These are phyloP conservation scores for Phengaris alcon DNA, from an alignment of 2,888 invertebrate genomes.

Conservation along the genomic window DNA sequence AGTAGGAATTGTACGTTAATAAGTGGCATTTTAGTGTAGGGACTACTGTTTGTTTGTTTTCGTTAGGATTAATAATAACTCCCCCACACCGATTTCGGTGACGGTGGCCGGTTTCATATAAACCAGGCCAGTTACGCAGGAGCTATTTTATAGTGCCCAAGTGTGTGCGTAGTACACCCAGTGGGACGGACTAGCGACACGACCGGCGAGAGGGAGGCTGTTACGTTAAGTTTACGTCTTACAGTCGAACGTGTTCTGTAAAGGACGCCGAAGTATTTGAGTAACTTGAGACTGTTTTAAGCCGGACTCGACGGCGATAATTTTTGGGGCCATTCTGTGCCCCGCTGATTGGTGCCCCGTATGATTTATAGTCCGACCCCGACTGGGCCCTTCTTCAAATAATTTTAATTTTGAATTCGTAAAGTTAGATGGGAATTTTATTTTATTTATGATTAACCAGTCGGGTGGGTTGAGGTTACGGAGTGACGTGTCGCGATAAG, in stretches of 20 bases:
- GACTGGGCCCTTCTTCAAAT: constrained; percentile 68
- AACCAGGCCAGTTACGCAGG: no score
- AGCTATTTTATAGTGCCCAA: no score
- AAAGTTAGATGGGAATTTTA: constrained; percentile 31
- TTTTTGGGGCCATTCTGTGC: constrained; percentile 60
- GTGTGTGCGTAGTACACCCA: no score
- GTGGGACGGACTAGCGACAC: no score
- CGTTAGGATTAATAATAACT: no score
- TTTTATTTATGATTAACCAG: background rate
- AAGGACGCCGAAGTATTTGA: constrained; percentile 64
- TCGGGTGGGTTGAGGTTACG: background rate
- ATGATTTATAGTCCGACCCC: constrained; percentile 75
- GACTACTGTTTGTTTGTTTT: no score
- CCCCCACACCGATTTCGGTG: no score
- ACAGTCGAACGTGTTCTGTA: constrained; percentile 56
- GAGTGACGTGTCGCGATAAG: constrained; percentile 5
- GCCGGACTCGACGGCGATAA: constrained; percentile 67
- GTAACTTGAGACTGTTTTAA: constrained; percentile 73
- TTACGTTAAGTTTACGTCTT: no score
- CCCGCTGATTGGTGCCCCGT: constrained; percentile 63
- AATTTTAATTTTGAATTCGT: constrained; percentile 73
- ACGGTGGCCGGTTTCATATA: no score
- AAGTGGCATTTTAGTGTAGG: no score
- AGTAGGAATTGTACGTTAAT: no score
- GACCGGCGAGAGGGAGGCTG: no score